These are phyloP conservation scores for Bilobella aurantiaca DNA, from an alignment of 1,140 invertebrate genomes.

Conservation along the genomic window DNA sequence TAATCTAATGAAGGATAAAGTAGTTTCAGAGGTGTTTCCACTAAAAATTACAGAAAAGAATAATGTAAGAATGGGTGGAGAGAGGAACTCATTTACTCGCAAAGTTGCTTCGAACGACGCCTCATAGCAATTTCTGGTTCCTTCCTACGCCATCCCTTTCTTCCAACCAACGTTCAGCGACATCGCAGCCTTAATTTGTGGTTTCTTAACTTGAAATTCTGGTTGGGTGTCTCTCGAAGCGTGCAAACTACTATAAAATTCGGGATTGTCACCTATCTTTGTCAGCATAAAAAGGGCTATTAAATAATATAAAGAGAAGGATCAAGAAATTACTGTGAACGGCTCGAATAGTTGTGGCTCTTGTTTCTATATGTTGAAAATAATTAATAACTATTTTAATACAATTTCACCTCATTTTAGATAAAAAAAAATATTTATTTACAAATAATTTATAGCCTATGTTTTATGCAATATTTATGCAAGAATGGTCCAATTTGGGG, in stretches of 20 bases:
- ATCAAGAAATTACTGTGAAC: not conserved
- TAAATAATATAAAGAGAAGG: not conserved
- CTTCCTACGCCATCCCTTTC: not conserved
- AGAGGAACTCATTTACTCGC: constrained; percentile 8
- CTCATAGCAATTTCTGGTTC: not conserved
- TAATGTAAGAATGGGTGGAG: constrained; percentile 1
- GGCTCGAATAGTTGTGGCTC: no score
- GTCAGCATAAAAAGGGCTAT: not conserved
- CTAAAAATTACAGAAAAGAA: not conserved
- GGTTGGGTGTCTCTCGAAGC: not conserved
- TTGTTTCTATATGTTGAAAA: no score
- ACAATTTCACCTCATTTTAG: no score
- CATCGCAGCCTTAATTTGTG: not conserved
- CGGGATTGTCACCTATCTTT: not conserved
- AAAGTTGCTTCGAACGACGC: constrained; percentile 2
- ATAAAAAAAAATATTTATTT: no score
- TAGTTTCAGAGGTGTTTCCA: no score
- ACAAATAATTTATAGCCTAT: no score
- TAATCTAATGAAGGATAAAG: no score
- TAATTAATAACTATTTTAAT: no score
- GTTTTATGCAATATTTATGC: no score
- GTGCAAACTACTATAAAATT: not conserved
- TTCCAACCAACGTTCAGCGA: not conserved
- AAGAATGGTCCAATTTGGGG: no score
- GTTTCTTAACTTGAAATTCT: not conserved